phyloP scores from a whole-genome alignment of 2,113 vertebrate species.

The Fregetta grallaria region DNA sequence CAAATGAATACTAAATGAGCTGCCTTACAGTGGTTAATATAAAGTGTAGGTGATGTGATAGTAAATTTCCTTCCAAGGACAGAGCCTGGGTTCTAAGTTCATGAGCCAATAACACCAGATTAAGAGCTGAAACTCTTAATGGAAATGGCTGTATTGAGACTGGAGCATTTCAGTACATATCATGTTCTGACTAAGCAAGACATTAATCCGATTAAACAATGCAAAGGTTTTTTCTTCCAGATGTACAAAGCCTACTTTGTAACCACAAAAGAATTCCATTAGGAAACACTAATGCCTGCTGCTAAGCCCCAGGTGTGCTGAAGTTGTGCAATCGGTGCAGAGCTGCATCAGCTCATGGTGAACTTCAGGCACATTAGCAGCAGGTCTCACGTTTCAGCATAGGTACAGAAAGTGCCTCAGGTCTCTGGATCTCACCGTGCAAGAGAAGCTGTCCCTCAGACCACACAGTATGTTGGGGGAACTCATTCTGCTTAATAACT shows the following conservation, averaged over 20 bases:
- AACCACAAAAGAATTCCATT: neutral
- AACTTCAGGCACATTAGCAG: neutral
- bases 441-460: neutral
- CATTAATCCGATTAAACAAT: neutral
- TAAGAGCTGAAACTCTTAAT: neutral
- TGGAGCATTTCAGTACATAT: neutral
- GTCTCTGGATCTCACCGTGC: neutral
- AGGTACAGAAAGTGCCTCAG: neutral
- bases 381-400: neutral
- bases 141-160: neutral
- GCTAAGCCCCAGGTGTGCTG: neutral
- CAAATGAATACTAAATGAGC: neutral
- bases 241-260: neutral
- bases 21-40: neutral
- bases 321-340: neutral
- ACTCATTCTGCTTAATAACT: neutral
- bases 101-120: neutral
- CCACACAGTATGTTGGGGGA: neutral
- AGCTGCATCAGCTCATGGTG: neutral
- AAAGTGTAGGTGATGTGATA: neutral
- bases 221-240: neutral
- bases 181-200: neutral
- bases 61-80: neutral
- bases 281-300: neutral
- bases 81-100: neutral